Evolutionary conservation across 2,888 invertebrate genomes (phyloP), one percentile per base, ranked within the genome.

Genomic region (Polietes domitor): DNA sequence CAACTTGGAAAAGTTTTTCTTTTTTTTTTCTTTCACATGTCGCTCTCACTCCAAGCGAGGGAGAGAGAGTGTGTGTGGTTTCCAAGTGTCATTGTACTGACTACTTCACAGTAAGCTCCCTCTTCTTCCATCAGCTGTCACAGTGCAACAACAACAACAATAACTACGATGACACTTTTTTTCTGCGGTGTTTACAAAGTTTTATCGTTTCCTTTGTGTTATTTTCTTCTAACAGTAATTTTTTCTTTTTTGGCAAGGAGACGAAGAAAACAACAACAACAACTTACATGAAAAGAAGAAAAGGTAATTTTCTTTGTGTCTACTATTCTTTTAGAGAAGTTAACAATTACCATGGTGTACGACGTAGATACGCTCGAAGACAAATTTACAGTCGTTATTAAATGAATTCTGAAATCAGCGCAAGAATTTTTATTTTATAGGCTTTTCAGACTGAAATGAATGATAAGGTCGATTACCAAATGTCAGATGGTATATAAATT

Each of bases 251-350:
- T 10, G 21, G 7, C 9, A 43, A 43, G 17, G 41, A 74, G n/a
- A 47, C 47, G 12, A 47, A 50, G 53, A 37, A 65, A 7, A 50
- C 32, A 71, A 72, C 37, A n/a, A 61, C 47, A 15, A n/a, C 47
- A 47, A 72, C 21, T 61, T 17, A 71, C 12, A 47, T n/a, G n/a
- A n/a, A n/a, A 79, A 61, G 26, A 75, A 53, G 24, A 47, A 9
- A 21, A 70, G 19, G 21, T 50, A 50, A 70, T 70, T 58, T 71
- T 63, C 80, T 80, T 76, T 80, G 72, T 80, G 41, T 76, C 53
- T 76, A 26, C 24, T 15, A 58, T n/a, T n/a, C 24, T 58, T 24
- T 24, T 2, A 7, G 47, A 47, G 47, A 58, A 58, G 58, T 58
- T 26, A 26, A 58, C 58, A 19, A 26, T 12, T 15, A 37, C n/a